Conservation (phyloP, 1,140 invertebrate species). For the Drosophila orosa region DNA sequence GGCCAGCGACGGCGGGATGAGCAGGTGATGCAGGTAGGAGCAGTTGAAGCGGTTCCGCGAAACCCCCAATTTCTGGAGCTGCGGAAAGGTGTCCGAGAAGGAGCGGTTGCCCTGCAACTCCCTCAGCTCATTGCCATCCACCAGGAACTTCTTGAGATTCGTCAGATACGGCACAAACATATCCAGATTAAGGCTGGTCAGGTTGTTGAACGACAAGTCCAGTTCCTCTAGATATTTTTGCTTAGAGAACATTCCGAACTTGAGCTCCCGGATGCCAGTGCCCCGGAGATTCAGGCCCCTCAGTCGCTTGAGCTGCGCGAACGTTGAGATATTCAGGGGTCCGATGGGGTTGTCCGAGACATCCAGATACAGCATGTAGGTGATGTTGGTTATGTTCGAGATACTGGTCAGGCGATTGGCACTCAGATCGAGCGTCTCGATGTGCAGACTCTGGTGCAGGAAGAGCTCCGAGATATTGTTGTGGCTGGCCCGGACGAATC, state of each 20-base stretch:
- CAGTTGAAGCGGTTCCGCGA: conserved; percentile 80
- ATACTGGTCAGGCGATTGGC: conserved; percentile 65
- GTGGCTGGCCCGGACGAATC: conserved; percentile 70
- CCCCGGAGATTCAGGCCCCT: conserved; percentile 59
- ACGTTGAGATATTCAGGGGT: conserved; percentile 68
- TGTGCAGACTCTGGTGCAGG: conserved; percentile 57
- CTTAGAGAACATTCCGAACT: conserved; percentile 82
- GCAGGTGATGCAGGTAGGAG: conserved; percentile 71
- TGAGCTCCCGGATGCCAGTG: conserved; percentile 60
- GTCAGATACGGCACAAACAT: conserved; percentile 77
- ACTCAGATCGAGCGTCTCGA: conserved; percentile 68
- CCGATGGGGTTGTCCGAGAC: conserved; percentile 77
- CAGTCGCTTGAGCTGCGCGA: conserved; percentile 69
- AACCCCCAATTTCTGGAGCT: conserved; percentile 71
- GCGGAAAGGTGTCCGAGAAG: conserved; percentile 65
- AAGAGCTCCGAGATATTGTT: conserved; percentile 65
- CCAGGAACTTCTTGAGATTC: conserved; percentile 69
- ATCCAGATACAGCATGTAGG: conserved; percentile 64
- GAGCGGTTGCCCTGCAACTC: conserved; percentile 73
- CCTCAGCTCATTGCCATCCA: conserved; percentile 72
- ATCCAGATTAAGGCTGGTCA: conserved; percentile 76
- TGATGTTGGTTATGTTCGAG: conserved; percentile 67
- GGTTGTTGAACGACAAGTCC: conserved; percentile 79
- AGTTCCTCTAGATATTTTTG: conserved; percentile 70
- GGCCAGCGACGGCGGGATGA: conserved; percentile 62